Conservation (phyloP, 2,888 invertebrate species). For the Branchipolynoe longqiensis region DNA sequence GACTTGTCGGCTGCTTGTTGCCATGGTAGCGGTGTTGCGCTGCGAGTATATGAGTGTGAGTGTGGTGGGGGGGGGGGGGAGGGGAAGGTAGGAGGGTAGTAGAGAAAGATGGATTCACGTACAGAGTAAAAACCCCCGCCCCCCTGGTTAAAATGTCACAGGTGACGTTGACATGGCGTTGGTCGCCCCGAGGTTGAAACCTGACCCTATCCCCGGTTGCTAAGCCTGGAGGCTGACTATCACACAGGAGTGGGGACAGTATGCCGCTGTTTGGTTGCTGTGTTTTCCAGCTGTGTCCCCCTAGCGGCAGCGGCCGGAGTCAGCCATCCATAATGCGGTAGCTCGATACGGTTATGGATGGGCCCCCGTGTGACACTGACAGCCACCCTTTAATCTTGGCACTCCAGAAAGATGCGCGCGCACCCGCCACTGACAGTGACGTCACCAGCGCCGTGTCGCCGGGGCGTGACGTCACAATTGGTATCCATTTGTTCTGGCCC, state of each 20-base stretch:
- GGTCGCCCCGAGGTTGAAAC: constrained; percentile 20
- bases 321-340: neutral
- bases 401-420: no score
- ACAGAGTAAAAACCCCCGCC: no score
- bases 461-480: neutral
- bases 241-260: neutral
- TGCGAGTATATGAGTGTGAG: neutral
- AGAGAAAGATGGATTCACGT: no score
- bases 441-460: neutral
- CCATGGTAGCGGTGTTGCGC: neutral
- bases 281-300: neutral
- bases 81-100: no score
- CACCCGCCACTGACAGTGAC: neutral
- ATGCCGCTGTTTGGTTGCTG: neutral
- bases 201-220: neutral
- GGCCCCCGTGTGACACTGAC: neutral
- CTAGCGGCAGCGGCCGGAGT: neutral
- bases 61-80: neutral
- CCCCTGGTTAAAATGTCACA: constrained; percentile 9
- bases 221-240: neutral
- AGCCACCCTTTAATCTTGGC: neutral
- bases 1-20: neutral
- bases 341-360: neutral
- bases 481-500: no score
- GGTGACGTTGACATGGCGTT: constrained; percentile 5